These are phyloP conservation scores for Scolopax bukidnonensis DNA, from an alignment of 2,797 vertebrate genomes.

Conservation along the genomic window DNA sequence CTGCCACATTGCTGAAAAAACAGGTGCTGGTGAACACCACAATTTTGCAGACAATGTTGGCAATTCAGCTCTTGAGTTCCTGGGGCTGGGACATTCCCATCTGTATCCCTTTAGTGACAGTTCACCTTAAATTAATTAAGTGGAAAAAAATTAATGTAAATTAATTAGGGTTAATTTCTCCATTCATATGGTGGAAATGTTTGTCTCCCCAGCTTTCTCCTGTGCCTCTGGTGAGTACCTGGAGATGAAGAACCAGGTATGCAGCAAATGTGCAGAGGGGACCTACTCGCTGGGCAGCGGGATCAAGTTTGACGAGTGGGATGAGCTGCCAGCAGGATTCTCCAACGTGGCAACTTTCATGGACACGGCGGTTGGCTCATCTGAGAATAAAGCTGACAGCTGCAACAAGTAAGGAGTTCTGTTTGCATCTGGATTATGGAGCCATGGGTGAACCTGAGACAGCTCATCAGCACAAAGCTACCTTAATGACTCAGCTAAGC, in stretches of 20 bases:
- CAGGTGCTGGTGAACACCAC: background rate
- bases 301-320: conserved; percentile 96
- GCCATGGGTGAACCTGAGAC: background rate
- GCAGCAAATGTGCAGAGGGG: conserved; percentile 91
- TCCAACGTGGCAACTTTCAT: conserved; percentile 89
- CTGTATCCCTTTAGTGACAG: background rate
- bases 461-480: background rate
- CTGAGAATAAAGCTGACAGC: conserved; percentile 77
- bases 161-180: background rate
- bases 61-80: background rate
- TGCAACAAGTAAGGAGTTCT: conserved; percentile 88
- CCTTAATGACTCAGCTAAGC: background rate
- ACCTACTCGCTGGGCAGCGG: conserved; percentile 96
- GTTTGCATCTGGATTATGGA: background rate
- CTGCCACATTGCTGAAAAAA: background rate
- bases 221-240: conserved; percentile 93
- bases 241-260: conserved; percentile 95
- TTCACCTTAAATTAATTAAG: background rate
- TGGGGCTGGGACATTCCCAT: background rate
- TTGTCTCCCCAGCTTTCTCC: conserved; percentile 88
- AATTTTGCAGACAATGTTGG: background rate
- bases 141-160: background rate
- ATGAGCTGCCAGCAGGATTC: conserved; percentile 91
- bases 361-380: conserved; percentile 78
- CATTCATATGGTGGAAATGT: background rate